Evolutionary conservation across 1,140 invertebrate genomes (phyloP).

Genomic region (Acyrthosiphon pisum): DNA sequence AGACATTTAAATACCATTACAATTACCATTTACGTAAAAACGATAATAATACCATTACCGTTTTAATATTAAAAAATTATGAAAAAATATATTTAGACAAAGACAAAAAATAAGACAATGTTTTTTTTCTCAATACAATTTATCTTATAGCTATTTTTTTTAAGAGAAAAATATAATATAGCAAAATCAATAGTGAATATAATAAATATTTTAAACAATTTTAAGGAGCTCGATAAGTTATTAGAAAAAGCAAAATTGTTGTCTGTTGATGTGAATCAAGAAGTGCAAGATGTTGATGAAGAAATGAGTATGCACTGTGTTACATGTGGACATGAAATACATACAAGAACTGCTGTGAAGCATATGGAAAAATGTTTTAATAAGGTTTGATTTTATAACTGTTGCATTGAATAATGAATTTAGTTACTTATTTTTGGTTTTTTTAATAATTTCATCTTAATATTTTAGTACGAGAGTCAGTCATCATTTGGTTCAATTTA

Average conservation of each 20-base stretch:
- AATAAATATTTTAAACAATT: neutral
- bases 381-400: slow-evolving; percentile 69
- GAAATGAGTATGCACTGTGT: slow-evolving; percentile 94
- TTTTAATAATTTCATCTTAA: slow-evolving; percentile 56
- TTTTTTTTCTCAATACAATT: neutral
- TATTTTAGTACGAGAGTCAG: slow-evolving; percentile 87
- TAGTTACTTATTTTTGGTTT: neutral
- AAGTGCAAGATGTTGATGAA: slow-evolving; percentile 71
- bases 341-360: slow-evolving; percentile 84
- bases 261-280: slow-evolving; percentile 72
- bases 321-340: slow-evolving; percentile 94
- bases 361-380: slow-evolving; percentile 97
- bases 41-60: too few relatives aligned
- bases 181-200: neutral
- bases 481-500: slow-evolving; percentile 95
- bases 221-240: slow-evolving; percentile 78
- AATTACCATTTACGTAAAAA: too few relatives aligned
- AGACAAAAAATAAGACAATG: neutral
- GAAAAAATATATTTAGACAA: neutral
- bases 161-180: neutral
- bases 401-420: neutral
- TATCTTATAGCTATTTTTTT: neutral
- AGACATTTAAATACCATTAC: neutral
- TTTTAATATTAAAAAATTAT: neutral
- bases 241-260: slow-evolving; percentile 74